Percentiles rank a stretch among this genome's conserved stretches.
phyloP scores from a whole-genome alignment of 2,113 vertebrate genomes.

The pig (Sus scrofa) region DNA sequence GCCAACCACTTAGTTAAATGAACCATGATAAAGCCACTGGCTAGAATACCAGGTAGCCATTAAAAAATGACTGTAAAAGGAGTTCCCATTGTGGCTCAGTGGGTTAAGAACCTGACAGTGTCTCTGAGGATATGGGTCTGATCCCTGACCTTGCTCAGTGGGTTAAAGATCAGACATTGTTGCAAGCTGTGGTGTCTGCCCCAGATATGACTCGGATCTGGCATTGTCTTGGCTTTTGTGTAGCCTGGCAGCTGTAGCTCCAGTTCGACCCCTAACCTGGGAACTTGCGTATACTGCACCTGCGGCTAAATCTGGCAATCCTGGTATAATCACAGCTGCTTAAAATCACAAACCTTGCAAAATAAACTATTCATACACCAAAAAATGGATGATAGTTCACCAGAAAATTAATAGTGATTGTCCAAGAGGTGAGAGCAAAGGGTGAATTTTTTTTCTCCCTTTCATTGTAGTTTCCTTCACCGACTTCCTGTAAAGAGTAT shows the following conservation, averaged over 20 bases:
- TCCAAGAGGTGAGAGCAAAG: not conserved
- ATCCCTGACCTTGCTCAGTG: too few species aligned
- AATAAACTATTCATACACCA: not conserved
- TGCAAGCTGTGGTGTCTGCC: too few species aligned
- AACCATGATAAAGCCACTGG: constrained; percentile 46
- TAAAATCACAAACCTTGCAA: constrained; percentile 42
- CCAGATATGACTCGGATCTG: too few species aligned
- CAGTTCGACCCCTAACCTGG: too few species aligned
- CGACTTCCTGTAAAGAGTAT: not conserved
- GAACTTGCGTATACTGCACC: too few species aligned
- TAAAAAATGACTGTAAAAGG: constrained; percentile 12
- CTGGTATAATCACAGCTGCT: not conserved
- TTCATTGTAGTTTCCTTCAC: not conserved
- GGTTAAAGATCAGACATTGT: too few species aligned
- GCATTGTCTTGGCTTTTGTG: too few species aligned
- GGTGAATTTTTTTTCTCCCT: not conserved
- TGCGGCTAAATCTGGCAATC: not conserved
- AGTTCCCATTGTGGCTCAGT: too few species aligned
- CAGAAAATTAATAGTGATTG: constrained; percentile 11
- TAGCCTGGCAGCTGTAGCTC: too few species aligned
- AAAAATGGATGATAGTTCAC: not conserved
- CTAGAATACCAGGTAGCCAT: not conserved
- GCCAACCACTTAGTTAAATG: constrained; percentile 15
- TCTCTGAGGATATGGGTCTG: too few species aligned
- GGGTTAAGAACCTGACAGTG: too few species aligned